phyloP scores from a whole-genome alignment of 2,797 vertebrate genomes.

The Lutjanus campechanus region DNA sequence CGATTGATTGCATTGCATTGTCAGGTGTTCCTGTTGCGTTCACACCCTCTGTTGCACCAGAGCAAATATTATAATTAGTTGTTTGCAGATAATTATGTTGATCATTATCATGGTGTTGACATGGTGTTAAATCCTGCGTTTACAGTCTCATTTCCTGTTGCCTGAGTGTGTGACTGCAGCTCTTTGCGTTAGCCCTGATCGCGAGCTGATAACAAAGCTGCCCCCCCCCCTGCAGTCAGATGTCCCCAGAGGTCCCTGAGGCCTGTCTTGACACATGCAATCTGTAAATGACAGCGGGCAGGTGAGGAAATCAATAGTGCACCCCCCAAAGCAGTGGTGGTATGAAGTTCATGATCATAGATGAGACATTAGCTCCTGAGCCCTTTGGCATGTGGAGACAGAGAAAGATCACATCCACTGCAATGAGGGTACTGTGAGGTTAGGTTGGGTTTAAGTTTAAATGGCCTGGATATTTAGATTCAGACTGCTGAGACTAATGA shows the following conservation, averaged over 20 bases:
- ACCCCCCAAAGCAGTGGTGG: constrained; percentile 28
- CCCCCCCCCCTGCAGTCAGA: constrained; percentile 25
- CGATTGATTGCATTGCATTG: background rate
- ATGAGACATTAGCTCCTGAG: constrained; percentile 37
- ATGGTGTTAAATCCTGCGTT: constrained; percentile 4
- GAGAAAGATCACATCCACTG: constrained; percentile 36
- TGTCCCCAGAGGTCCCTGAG: constrained; percentile 39
- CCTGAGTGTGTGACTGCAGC: constrained; percentile 11
- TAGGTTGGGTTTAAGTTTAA: constrained; percentile 26
- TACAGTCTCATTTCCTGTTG: constrained; percentile 31
- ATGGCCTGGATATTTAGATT: constrained; percentile 25
- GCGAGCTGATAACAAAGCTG: constrained; percentile 55
- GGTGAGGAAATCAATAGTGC: constrained; percentile 63
- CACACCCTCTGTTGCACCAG: background rate
- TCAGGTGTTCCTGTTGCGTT: background rate
- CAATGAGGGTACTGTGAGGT: constrained; percentile 19
- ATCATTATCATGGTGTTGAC: constrained; percentile 2
- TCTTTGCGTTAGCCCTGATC: constrained; percentile 52
- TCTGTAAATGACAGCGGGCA: constrained; percentile 62
- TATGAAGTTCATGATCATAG: constrained; percentile 55
- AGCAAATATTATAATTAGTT: constrained; percentile 6
- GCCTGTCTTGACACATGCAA: constrained; percentile 48
- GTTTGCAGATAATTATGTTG: background rate
- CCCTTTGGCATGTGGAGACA: constrained; percentile 28
- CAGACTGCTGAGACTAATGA: constrained; percentile 4